Evolutionary conservation across 2,888 invertebrate species (phyloP).

Genomic region (Lomographa bimaculata): DNA sequence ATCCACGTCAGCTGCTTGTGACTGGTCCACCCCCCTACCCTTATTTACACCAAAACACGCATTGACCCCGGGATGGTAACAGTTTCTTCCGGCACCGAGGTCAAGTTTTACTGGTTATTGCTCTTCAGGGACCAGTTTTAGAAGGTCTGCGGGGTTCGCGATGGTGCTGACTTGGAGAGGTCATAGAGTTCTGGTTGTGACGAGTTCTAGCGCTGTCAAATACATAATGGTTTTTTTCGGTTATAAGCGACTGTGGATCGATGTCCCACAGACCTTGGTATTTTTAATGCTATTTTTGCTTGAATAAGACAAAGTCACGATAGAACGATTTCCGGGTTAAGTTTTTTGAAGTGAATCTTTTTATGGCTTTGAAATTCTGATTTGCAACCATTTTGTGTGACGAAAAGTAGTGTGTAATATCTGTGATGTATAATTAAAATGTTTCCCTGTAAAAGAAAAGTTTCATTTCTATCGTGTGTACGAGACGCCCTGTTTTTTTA

Average conservation of each 20-base stretch:
- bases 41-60: constrained; percentile 54
- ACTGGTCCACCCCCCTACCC: constrained; percentile 71
- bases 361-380: no score
- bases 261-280: constrained; percentile 19
- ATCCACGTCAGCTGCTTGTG: constrained; percentile 80
- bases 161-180: constrained; percentile 25
- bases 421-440: no score
- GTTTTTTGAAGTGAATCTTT: no score
- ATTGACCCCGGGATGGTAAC: constrained; percentile 44
- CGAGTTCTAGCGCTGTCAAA: constrained; percentile 59
- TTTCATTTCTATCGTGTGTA: no score
- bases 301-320: neutral
- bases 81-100: constrained; percentile 39
- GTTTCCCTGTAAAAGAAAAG: no score
- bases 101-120: constrained; percentile 50
- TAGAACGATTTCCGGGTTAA: no score
- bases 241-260: constrained; percentile 17
- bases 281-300: neutral
- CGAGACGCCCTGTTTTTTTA: no score
- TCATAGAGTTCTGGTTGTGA: constrained; percentile 41
- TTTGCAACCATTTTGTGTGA: no score
- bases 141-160: constrained; percentile 37
- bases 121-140: constrained; percentile 38
- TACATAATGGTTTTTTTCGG: constrained; percentile 66
- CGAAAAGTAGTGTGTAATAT: no score